Evolutionary conservation across 1,140 invertebrate genomes (phyloP).

Genomic region (Hyposmocoma kahamanoa): DNA sequence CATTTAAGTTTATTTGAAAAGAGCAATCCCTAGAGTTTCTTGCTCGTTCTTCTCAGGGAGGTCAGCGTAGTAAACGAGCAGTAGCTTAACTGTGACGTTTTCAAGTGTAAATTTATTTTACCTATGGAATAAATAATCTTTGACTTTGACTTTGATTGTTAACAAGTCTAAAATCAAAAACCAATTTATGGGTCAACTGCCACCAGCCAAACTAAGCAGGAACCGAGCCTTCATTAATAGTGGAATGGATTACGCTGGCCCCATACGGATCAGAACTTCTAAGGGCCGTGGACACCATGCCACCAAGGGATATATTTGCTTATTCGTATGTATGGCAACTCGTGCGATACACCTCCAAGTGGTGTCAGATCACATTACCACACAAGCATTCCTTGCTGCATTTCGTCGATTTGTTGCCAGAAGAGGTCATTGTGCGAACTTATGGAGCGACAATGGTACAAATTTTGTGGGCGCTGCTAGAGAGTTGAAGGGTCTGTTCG

Average conservation of each 20-base stretch:
- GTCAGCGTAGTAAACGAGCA: no score
- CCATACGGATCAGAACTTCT: constrained; percentile 16
- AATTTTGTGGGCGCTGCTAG: constrained; percentile 19
- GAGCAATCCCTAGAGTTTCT: no score
- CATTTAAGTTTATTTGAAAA: no score
- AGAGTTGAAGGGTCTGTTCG: constrained; percentile 14
- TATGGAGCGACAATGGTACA: constrained; percentile 25
- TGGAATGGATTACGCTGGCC: constrained; percentile 33
- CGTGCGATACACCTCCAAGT: background rate
- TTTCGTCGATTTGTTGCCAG: constrained; percentile 15
- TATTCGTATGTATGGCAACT: background rate
- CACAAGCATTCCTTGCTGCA: background rate
- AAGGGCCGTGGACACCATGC: constrained; percentile 11
- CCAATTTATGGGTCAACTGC: constrained; percentile 1
- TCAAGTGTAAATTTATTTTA: no score
- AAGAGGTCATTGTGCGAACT: constrained; percentile 8
- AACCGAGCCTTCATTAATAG: background rate
- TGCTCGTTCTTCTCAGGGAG: no score
- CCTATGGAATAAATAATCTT: no score
- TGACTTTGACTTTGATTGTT: no score
- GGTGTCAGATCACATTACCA: background rate
- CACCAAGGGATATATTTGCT: background rate
- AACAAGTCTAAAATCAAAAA: background rate
- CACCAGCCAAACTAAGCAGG: background rate
- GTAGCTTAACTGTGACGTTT: no score